Conservation (phyloP, 92 coral and sea anemone species). For the Porites rus region DNA sequence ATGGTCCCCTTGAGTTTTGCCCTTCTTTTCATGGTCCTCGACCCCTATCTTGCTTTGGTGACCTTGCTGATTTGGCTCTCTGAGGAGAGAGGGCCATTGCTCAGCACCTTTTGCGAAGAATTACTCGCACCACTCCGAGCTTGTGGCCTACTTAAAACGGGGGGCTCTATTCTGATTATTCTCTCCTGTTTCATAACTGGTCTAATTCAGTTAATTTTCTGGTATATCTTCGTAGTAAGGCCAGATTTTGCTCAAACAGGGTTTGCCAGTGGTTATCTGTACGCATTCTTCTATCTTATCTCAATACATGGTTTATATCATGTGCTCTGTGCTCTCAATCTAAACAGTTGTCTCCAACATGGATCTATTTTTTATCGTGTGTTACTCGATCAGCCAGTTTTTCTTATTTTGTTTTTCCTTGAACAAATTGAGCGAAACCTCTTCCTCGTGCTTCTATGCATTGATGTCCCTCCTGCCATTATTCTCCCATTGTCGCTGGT, state of each 20-base stretch:
- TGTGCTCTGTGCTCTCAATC: conserved; percentile 16
- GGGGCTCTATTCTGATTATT: conserved; percentile 8
- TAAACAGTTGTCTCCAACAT: background rate
- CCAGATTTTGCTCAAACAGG: conserved; percentile 8
- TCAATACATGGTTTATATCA: conserved; percentile 13
- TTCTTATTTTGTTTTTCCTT: conserved; percentile 7
- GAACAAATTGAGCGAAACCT: conserved; percentile 26
- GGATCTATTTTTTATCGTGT: conserved; percentile 8
- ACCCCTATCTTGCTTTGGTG: background rate
- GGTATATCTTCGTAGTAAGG: conserved; percentile 16
- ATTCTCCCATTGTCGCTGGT: background rate
- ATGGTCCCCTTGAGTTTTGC: conserved; percentile 10
- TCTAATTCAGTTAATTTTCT: background rate
- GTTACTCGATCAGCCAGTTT: background rate
- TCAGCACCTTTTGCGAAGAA: conserved; percentile 1
- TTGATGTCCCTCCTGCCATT: background rate
- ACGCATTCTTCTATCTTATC: background rate
- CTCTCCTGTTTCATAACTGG: background rate
- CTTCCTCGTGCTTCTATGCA: background rate
- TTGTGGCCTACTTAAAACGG: background rate
- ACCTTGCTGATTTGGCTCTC: conserved; percentile 2
- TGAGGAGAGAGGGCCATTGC: background rate
- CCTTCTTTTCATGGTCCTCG: background rate
- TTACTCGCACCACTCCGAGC: background rate
- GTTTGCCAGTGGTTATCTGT: background rate